phyloP scores from a whole-genome alignment of 2,888 invertebrate species.

The Seira ritae region DNA sequence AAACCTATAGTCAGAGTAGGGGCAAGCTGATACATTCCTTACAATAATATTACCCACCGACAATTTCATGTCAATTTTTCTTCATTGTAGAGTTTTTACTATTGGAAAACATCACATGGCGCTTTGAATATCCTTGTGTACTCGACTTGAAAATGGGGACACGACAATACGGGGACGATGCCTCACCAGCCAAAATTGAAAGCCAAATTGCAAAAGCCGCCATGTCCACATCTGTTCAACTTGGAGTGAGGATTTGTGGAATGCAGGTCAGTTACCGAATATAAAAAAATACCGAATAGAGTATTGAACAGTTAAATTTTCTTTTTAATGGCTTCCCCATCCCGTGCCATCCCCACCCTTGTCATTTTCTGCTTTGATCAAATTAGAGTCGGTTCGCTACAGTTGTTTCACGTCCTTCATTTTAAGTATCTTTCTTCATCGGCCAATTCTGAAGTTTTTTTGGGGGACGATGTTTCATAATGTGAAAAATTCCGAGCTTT shows the following conservation, averaged over 20 bases:
- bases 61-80: constrained; percentile 13
- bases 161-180: constrained; percentile 78
- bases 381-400: not conserved
- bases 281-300: too few relatives aligned
- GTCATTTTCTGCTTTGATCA: not conserved
- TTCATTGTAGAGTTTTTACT: constrained; percentile 78
- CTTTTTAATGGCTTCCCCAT: too few relatives aligned
- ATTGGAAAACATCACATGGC: constrained; percentile 79
- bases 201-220: constrained; percentile 78
- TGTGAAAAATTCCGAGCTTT: not conserved
- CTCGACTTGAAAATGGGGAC: constrained; percentile 80
- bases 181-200: constrained; percentile 77
- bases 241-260: constrained; percentile 79
- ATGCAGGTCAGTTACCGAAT: constrained; percentile 76
- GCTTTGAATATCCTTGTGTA: constrained; percentile 78
- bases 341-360: not conserved
- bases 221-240: constrained; percentile 77
- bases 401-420: not conserved
- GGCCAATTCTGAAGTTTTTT: not conserved
- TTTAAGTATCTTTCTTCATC: not conserved
- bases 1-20: constrained; percentile 70
- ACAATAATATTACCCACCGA: not conserved
- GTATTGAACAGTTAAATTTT: not conserved
- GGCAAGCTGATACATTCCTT: not conserved
- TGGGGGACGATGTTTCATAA: not conserved